These are phyloP conservation scores for Tachina grossa DNA, from an alignment of 2,888 invertebrate genomes.

Conservation along the genomic window DNA sequence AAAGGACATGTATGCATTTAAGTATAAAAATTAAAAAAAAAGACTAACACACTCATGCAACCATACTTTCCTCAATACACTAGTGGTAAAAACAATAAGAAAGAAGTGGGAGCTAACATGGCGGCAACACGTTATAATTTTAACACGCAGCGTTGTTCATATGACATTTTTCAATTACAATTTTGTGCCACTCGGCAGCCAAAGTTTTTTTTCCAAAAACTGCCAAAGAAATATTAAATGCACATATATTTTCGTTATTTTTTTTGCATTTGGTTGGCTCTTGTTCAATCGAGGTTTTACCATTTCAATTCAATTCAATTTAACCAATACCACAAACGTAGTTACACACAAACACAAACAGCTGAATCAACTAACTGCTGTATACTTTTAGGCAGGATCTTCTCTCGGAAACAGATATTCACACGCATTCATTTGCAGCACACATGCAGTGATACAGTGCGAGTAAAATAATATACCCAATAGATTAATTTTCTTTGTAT, in stretches of 20 bases:
- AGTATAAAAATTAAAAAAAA: neutral
- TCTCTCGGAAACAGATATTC: neutral
- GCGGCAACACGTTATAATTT: constrained; percentile 54
- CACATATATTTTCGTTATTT: constrained; percentile 27
- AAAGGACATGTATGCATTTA: constrained; percentile 45
- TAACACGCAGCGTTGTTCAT: constrained; percentile 50
- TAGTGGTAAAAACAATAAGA: constrained; percentile 4
- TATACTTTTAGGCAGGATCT: constrained; percentile 25
- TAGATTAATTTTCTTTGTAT: constrained; percentile 40
- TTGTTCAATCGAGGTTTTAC: constrained; percentile 29
- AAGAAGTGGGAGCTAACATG: neutral
- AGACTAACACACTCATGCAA: neutral
- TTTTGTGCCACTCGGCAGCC: constrained; percentile 13
- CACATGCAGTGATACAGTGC: neutral
- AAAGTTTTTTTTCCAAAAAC: neutral
- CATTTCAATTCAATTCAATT: constrained; percentile 68
- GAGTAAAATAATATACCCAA: constrained; percentile 8
- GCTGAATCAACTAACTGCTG: neutral
- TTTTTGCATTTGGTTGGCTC: constrained; percentile 32
- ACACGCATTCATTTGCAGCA: neutral
- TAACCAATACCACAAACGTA: constrained; percentile 55
- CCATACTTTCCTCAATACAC: neutral
- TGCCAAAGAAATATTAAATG: constrained; percentile 16
- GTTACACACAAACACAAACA: neutral
- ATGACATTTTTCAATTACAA: constrained; percentile 64